Evolutionary conservation across 2,113 vertebrate species (phyloP), one percentile per base, ranked within the genome.

Genomic region (Nesospiza acunhae): DNA sequence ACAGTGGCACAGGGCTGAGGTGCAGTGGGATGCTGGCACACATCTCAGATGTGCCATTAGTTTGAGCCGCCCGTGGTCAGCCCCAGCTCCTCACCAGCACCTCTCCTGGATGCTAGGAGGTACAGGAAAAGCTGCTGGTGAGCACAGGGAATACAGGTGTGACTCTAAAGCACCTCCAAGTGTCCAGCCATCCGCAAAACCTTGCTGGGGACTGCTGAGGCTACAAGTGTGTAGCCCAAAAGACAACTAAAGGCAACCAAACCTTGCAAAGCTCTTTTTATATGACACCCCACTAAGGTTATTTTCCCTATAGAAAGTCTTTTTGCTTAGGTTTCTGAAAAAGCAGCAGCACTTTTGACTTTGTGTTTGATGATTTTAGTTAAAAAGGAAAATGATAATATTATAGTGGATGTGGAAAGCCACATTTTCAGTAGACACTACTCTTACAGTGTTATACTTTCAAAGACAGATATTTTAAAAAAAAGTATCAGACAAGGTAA

Each of bases 41-140:
- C 0, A 1, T 27, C 31, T 44, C 0, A 1, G 28, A 37, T 9
- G 3, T 52, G 27, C 58, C 33, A 12, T 19, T 26, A 12, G 6
- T 47, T 73, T 77, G 39, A 68, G 30, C 35, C n/a, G 35, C 26
- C 41, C 2, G 1, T 0, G 0, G 8, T 49, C 46, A 80, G 33
- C 6, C 19, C 33, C 68, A 64, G 33, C 8, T 74, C 37, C 19
- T 13, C 23, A 35, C 9, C 30, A 89, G 15, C n/a, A 23, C 17
- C 0, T 0, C 52, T 89, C 28, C 24, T 1, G 0, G 7, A 30
- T 46, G 47, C 42, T 56, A 27, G 16, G 46, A 83, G 26, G 27
- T 35, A 22, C 33, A 68, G 47, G 6, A 69, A 77, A 70, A 30
- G 17, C 47, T 79, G 12, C n/a, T 27, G 60, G 13, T 27, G 27